Evolutionary conservation across 1,140 invertebrate species (phyloP), one percentile per base, ranked within the genome.

Genomic region (Aphelenchoides fujianensis): DNA sequence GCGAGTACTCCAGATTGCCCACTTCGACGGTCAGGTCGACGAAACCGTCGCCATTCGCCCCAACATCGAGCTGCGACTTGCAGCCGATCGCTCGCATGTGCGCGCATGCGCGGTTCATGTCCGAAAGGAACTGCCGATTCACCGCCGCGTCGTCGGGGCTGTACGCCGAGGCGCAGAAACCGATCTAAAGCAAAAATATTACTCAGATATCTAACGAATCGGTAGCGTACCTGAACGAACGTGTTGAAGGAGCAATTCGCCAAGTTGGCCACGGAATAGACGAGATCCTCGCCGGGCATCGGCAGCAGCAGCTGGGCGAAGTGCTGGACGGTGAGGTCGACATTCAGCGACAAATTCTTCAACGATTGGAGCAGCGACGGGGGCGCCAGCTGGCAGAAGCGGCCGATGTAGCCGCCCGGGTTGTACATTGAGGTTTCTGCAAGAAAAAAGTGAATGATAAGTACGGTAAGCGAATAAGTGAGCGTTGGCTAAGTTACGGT

Each of bases 11-110:
- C 19, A 79, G 35, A 12, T 70, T 70, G 27, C 53, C 70, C 23
- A 55, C 61, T 55, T 79, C 77, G 23, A 80, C 41, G n/a, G 73
- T 79, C 27, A 79, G 37, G 37, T 79, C 77, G 12, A 73, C 55
- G 41, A 79, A 79, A 32, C 74, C 74, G 2, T 34, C 36, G 59
- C 23, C 37, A 69, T 69, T 41, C 32, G 27, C 31, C 27, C 32
- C 64, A 19, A 68, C 36, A 27, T 74, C 73, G 23, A 74, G 59
- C 35, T 53, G 32, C 23, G 73, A 61, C 34, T 69, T 74, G 41
- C 73, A 66, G 2, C 52, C 72, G 23, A 57, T 52, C 28, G 41
- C 16, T 1, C 62, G 12, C 72, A 74, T 67, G 36, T 34, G 16
- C 19, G 37, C 30, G 7, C 57, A 66, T 16, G 64, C 48, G n/a